These are phyloP conservation scores for Drosophila subpulchrella DNA, from an alignment of 1,140 invertebrate species.

Conservation along the genomic window DNA sequence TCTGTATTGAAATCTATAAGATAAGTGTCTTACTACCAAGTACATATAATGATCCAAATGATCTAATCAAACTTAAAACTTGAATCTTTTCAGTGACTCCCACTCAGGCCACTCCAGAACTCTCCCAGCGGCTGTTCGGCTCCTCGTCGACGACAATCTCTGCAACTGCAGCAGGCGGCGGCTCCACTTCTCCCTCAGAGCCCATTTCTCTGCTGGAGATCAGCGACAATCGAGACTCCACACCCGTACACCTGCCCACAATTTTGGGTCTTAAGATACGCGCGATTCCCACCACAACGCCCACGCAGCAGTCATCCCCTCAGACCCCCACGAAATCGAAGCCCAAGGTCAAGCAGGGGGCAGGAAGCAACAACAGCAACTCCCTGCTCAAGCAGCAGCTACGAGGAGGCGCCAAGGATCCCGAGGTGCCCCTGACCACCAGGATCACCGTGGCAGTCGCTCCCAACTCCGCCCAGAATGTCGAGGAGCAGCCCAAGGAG, in stretches of 20 bases:
- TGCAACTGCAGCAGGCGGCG: conserved; percentile 13
- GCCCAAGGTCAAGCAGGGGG: conserved; percentile 21
- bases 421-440: conserved; percentile 36
- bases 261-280: conserved; percentile 74
- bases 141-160: conserved; percentile 48
- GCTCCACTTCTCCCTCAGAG: conserved; percentile 1
- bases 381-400: conserved; percentile 79
- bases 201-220: conserved; percentile 27
- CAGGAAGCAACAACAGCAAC: conserved; percentile 67
- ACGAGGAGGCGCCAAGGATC: conserved; percentile 82
- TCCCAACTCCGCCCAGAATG: conserved; percentile 57
- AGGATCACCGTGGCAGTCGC: conserved; percentile 30
- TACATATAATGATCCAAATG: too few species aligned
- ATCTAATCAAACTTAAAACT: background rate
- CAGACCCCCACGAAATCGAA: conserved; percentile 27
- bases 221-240: conserved; percentile 18
- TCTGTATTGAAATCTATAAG: too few species aligned
- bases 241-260: conserved; percentile 75
- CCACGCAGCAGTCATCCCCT: conserved; percentile 5
- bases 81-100: conserved; percentile 1
- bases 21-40: too few species aligned
- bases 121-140: conserved; percentile 78
- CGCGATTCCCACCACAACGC: conserved; percentile 48
- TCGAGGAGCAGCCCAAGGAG: conserved; percentile 43
- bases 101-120: conserved; percentile 63